These are phyloP conservation scores for Sicus ferrugineus DNA, from an alignment of 2,888 invertebrate genomes.

Conservation along the genomic window DNA sequence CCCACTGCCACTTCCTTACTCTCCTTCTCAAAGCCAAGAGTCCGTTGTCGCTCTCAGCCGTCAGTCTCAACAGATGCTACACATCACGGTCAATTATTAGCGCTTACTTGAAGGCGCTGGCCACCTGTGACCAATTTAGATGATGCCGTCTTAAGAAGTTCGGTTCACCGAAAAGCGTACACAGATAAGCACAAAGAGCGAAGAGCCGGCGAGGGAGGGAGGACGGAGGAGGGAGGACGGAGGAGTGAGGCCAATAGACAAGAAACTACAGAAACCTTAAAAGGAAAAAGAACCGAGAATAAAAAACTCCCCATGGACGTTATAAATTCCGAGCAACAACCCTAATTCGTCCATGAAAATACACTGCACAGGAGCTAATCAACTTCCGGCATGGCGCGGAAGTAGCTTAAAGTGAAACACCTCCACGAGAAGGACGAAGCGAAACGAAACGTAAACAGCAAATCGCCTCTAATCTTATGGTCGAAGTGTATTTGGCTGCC, in stretches of 20 bases:
- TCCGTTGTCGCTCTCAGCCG: neutral
- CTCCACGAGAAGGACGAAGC: neutral
- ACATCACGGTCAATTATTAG: conserved; percentile 39
- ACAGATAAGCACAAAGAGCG: conserved; percentile 4
- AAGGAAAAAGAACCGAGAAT: neutral
- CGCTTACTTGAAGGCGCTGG: conserved; percentile 46
- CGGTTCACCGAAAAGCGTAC: neutral
- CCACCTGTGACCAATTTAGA: conserved; percentile 59
- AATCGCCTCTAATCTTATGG: too few relatives aligned
- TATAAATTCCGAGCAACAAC: conserved; percentile 27
- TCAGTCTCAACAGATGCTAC: conserved; percentile 26
- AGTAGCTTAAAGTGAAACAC: conserved; percentile 29
- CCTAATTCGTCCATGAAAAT: conserved; percentile 14
- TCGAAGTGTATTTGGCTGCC: too few relatives aligned
- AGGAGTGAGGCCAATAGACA: neutral
- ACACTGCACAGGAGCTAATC: conserved; percentile 27
- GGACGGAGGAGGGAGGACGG: neutral
- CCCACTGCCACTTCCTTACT: neutral
- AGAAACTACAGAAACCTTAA: neutral
- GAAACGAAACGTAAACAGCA: too few relatives aligned
- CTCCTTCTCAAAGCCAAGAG: neutral
- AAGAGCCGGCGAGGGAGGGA: neutral
- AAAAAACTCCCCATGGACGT: conserved; percentile 32
- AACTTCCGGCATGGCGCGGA: conserved; percentile 28
- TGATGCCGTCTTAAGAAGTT: conserved; percentile 42